Evolutionary conservation across 2,888 invertebrate species (phyloP).

Genomic region (Halictus quadricinctus): DNA sequence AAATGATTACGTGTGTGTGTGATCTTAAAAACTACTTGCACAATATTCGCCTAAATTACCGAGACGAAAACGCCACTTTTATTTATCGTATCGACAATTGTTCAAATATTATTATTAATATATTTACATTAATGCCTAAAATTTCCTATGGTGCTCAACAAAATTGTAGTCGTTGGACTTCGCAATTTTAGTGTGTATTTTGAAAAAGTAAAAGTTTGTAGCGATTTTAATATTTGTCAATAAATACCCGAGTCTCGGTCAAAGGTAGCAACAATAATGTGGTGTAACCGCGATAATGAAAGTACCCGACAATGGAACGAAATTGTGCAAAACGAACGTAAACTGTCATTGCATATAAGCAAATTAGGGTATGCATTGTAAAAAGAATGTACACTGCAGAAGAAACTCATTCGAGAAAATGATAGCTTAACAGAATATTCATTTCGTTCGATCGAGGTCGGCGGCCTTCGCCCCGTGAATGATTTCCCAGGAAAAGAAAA

Average conservation of each 20-base stretch:
- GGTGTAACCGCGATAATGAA: neutral
- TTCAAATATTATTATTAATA: too few species aligned
- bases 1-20: neutral
- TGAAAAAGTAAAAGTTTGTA: neutral
- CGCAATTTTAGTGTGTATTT: neutral
- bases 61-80: neutral
- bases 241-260: too few species aligned
- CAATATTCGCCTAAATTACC: neutral
- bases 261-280: too few species aligned
- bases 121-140: too few species aligned
- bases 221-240: too few species aligned
- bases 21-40: neutral
- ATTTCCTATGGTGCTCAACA: too few species aligned
- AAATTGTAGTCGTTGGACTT: too few species aligned
- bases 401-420: neutral
- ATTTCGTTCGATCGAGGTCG: slow-evolving; percentile 3
- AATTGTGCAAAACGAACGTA: neutral
- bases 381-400: neutral
- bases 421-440: slow-evolving; percentile 16
- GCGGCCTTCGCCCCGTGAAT: slow-evolving; percentile 44
- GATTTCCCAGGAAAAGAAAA: slow-evolving; percentile 62
- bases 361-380: neutral
- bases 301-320: neutral
- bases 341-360: neutral
- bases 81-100: too few species aligned